Evolutionary conservation across 2,888 invertebrate species (phyloP), one percentile per base, ranked within the genome.

Genomic region (Scaptomyza tumidula): DNA sequence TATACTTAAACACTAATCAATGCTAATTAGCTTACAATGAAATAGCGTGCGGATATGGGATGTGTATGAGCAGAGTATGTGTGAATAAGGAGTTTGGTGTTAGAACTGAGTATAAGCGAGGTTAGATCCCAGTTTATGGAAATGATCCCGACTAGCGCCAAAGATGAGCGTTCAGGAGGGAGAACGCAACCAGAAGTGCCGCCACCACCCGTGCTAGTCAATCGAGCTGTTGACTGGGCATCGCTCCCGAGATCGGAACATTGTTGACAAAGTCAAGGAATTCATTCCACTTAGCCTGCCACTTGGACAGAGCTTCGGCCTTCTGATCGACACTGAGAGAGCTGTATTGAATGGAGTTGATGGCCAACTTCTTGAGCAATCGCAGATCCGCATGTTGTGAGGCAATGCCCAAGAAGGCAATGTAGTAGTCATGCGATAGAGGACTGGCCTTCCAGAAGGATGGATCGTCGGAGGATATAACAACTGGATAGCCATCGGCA

Each of bases 381-480:
- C 94, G 93, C 54, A 97, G 89, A 76, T 97, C 97, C 0, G 95
- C 93, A 19, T 93, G 92, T 41, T 93, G 93, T 33, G 95, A 95
- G 24, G 96, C 95, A 29, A 96, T 94, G 0, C 95, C 96, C 90
- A 97, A 93, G 80, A 97, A 97, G 0, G 95, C 95, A 41, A 95
- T 94, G 88, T 96, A 97, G 89, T 95, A 96, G 85, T 97, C 97
- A 78, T 96, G 95, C 55, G 95, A 95, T 10, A 97, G 90, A 0
- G 94, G 95, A 57, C 93, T 93, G 0, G 95, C 95, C 19, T 94
- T 95, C 96, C 96, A 97, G 39, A 95, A 93, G 0, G 95, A 95
- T 0, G 96, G 96, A 91, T 97, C 96, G 80, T 97, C 97, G 79
- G 95, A 95, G 0, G 96, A 95, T 33, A 97, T 92, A 0, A 97